Percentiles rank a stretch among this genome's conserved stretches.
These are phyloP conservation scores for Tokudaia tokunoshimensis DNA, from an alignment of 2,797 vertebrate genomes.

Conservation along the genomic window DNA sequence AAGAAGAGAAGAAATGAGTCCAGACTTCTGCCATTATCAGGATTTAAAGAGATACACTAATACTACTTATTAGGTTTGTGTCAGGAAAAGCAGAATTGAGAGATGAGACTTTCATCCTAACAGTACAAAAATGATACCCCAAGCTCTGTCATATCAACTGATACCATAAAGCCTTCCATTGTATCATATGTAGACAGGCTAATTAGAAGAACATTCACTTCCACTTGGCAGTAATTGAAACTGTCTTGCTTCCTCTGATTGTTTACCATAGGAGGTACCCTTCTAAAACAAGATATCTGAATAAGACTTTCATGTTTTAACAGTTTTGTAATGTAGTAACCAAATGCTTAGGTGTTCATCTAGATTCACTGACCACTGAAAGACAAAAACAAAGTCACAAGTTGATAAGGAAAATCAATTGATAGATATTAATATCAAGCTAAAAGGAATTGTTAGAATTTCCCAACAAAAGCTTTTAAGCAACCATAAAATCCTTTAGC, in stretches of 20 bases:
- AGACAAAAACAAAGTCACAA: constrained; percentile 46
- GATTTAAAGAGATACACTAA: neutral
- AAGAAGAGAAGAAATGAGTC: neutral
- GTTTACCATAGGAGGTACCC: neutral
- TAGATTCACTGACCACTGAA: constrained; percentile 24
- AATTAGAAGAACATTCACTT: neutral
- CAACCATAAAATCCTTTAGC: constrained; percentile 22
- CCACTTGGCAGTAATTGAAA: neutral
- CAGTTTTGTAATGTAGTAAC: neutral
- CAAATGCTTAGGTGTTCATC: neutral
- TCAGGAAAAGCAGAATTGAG: neutral
- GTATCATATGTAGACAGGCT: neutral
- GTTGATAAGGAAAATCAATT: constrained; percentile 20
- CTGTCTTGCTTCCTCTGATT: neutral
- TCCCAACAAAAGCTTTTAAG: constrained; percentile 27
- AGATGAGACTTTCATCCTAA: neutral
- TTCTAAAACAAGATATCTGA: constrained; percentile 4
- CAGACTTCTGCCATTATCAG: neutral
- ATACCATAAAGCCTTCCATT: neutral
- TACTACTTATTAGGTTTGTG: neutral
- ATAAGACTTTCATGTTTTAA: neutral
- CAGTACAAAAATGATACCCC: neutral
- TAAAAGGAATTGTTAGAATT: constrained; percentile 36
- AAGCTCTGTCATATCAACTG: neutral
- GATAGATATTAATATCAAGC: constrained; percentile 7